Base-by-base conservation (phyloP, 2,888 invertebrate species). In the Cataglyphis cursor region DNA sequence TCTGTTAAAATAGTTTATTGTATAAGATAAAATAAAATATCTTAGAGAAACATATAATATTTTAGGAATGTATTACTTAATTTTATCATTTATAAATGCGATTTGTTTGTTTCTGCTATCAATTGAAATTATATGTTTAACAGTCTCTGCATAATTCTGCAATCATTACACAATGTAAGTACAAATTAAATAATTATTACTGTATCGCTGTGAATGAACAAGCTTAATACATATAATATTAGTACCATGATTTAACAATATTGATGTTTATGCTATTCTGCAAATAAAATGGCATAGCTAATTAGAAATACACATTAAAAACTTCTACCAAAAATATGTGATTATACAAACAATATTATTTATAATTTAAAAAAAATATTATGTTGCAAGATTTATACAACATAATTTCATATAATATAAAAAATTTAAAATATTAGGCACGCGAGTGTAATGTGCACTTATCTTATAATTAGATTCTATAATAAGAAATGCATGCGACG, bases 401-500 rank as follows among this genome's bases (percentile, higher is more conserved):
- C n/a, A 41, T 28, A 18, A n/a, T 73, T 73, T 41, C 10, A 72
- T 70, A n/a, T 51, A 70, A 70, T 28, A 72, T 70, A 9, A 21
- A 38, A 72, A 74, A 62, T 74, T 74, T 44, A n/a, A 12, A 61
- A 2, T 61, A 62, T 51, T n/a, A 41, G 28, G 18, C 61, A 38
- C 48, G 5, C 28, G 35, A 38, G 15, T 76, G 41, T 12, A n/a
- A 38, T 35, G 54, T 8, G n/a, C 35, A n/a, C 35, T 65, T 54
- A 9, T 76, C 38, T 66, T 28, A 15, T 3, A 24, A 41, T 57
- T 8, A 70, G 73, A 62, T 57, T 35, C 72, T 51, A 51, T 51
- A 9, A 38, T 24, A 57, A n/a, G 86, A 82, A 74, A 75, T 89
- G 87, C 87, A 89, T 87, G 87, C 87, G 61, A 70, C 78, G 66